Percentiles rank a stretch among this genome's conserved stretches.
Evolutionary conservation across 1,140 invertebrate genomes (phyloP).

Genomic region (Heliconius nattereri): DNA sequence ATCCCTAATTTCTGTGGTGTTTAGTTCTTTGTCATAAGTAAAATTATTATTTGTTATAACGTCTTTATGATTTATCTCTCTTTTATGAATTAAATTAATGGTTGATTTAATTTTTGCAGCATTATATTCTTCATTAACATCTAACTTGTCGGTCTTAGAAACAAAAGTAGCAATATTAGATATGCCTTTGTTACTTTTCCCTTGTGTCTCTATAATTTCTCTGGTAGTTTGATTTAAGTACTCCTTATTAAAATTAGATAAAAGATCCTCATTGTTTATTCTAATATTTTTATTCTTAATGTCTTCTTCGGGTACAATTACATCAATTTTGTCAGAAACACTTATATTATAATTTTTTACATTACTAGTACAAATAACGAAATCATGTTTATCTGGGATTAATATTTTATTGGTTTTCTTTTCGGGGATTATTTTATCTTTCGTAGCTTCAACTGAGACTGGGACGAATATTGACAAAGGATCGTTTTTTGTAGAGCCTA

Average conservation of each 20-base stretch:
- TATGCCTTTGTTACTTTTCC: neutral
- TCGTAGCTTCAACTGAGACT: neutral
- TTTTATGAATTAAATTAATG: neutral
- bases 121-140: neutral
- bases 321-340: slow-evolving; percentile 12
- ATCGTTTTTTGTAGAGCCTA: neutral
- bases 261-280: neutral
- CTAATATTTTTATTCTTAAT: slow-evolving; percentile 14
- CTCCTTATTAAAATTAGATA: neutral
- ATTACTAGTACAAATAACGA: neutral
- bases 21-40: neutral
- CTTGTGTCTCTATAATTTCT: neutral
- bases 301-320: neutral
- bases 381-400: neutral
- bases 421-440: neutral
- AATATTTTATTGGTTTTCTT: neutral
- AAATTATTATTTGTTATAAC: neutral
- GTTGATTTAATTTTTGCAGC: neutral
- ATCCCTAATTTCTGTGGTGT: neutral
- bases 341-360: neutral
- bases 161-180: neutral
- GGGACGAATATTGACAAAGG: neutral
- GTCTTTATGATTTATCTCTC: neutral
- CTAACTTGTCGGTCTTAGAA: neutral
- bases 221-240: neutral